Base-by-base conservation (phyloP, 2,888 invertebrate genomes). In the Melangyna quadrimaculata region DNA sequence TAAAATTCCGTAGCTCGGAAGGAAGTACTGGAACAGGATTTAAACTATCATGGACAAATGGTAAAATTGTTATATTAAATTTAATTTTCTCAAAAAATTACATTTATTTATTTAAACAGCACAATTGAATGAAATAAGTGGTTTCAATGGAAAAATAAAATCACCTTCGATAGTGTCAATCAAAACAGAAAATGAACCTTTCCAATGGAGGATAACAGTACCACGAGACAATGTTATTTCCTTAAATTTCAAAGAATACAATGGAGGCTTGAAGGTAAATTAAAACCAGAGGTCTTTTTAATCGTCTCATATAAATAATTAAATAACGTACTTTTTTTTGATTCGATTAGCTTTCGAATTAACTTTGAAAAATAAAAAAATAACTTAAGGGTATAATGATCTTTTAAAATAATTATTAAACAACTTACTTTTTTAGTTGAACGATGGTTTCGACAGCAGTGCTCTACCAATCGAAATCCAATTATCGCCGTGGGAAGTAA, bases 1-100 rank as follows among this genome's bases (percentile, higher is more conserved):
- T 98, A 2, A 95, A 95, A 90, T 98, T 98, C 90, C 95, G 95
- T 86, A 96, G 95, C 88, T 92, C 94, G 61, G 92, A 92, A 3
- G 92, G 94, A 79, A 92, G 92, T 40, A 92, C 92, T 65, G 93
- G 93, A 7, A 93, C 93, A 3, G 98, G 98, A 53, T 98, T 98
- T 91, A 90, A 95, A 59, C 94, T 95, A 0, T 94, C 95, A 87
- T 98, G 95, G 91, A 94, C 92, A 70, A 93, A 95, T 89, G 91
- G 95, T 95, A 91, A 91, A 8, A 93, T 2, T 19, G 32, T 19
- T 19, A 0, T 10, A 0, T 51, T 3, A 9, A 5, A 0, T 22
- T 22, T 6, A 0, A 24, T 24, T 2, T 48, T 48, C 2, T 24
- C 2, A 19, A 45, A 0, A 10, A 9, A 19, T 48, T 22, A 22